A percentile compares a stretch with the other conserved stretches of the same genome.
Conservation (phyloP, 2,113 vertebrate genomes). For the Oreochromis aureus region DNA sequence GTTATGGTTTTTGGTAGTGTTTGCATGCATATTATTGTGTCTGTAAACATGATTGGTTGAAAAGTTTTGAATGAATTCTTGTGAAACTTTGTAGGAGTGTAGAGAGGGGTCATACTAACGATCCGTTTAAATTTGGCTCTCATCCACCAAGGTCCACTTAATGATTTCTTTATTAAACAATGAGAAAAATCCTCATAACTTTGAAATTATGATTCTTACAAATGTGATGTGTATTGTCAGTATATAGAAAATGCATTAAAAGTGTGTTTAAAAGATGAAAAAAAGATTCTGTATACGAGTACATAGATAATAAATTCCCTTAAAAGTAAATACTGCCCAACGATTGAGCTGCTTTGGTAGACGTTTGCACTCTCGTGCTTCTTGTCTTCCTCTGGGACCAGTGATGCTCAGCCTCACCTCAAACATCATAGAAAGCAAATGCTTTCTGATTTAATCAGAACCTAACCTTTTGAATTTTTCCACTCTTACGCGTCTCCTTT, state of each 20-base stretch:
- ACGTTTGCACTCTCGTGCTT: background rate
- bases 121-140: background rate
- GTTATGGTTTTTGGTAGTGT: background rate
- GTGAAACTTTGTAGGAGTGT: background rate
- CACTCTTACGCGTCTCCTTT: background rate
- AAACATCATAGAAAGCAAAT: background rate
- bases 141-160: background rate
- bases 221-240: background rate
- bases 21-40: background rate
- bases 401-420: background rate
- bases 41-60: background rate
- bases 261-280: background rate
- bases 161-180: accelerated
- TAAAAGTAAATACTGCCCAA: background rate
- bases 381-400: background rate
- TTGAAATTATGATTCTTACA: background rate
- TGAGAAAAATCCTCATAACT: background rate
- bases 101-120: background rate
- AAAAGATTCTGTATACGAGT: background rate
- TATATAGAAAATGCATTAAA: background rate
- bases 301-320: background rate
- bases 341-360: background rate
- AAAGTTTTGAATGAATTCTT: background rate
- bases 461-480: background rate
- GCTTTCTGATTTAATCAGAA: background rate